Percentiles rank a stretch among this genome's conserved stretches.
These are phyloP conservation scores for Heliconius himera DNA, from an alignment of 1,140 invertebrate genomes.

Conservation along the genomic window DNA sequence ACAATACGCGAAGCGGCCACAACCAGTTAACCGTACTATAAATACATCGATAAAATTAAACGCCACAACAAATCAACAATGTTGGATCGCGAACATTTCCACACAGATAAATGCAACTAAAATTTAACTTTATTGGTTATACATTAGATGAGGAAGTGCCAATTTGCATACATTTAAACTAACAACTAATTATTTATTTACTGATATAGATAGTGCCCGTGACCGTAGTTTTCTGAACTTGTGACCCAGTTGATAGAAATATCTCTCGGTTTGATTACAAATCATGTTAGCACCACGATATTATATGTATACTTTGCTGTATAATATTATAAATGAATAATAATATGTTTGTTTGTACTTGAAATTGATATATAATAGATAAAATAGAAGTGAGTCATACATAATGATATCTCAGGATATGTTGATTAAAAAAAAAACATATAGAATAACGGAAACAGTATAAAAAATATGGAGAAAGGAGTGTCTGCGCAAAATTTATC, in stretches of 20 bases:
- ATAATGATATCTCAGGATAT: neutral
- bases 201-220: conserved; percentile 29
- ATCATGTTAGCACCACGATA: neutral
- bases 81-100: conserved; percentile 19
- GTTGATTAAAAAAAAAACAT: too few relatives aligned
- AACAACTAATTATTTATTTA: neutral
- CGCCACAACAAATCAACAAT: conserved; percentile 27
- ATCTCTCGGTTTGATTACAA: conserved; percentile 21
- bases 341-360: neutral
- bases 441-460: neutral
- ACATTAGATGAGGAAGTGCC: neutral
- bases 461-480: neutral
- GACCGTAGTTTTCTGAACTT: conserved; percentile 43
- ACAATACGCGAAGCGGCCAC: too few relatives aligned
- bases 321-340: neutral
- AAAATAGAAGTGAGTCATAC: neutral
- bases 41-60: neutral
- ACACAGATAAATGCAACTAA: conserved; percentile 3
- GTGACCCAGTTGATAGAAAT: conserved; percentile 45
- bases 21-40: neutral
- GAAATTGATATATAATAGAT: neutral
- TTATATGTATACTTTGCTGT: neutral
- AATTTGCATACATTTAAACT: conserved; percentile 1
- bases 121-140: neutral
- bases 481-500: too few relatives aligned